Base-by-base conservation (phyloP, 2,797 vertebrate species). In the Sebastes reedi region DNA sequence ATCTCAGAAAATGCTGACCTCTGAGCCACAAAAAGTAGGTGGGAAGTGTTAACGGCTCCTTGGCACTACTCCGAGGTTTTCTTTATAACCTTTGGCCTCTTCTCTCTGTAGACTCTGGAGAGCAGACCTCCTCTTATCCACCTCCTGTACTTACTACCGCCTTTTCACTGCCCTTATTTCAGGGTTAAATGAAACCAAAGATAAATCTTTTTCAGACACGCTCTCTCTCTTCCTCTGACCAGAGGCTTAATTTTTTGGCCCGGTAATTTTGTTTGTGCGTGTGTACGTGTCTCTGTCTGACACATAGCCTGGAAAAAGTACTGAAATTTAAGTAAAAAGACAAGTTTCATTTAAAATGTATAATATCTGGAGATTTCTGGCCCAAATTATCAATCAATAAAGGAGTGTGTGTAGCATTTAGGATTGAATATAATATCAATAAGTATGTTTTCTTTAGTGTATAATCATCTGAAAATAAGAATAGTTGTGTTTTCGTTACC, bases 1-100 rank as follows among this genome's bases (percentile, higher is more conserved):
- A 95, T 95, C 90, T 92, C 69, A 87, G 92, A 93, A 94, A 95
- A 91, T 90, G 92, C 93, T 95, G 94, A 94, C 94, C 94, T 88
- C 91, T 87, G 87, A 92, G 92, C 88, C 79, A 83, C 81, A 87
- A 87, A 92, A 91, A 88, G 79, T 85, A 84, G 87, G 84, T 84
- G 85, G 81, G 88, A 93, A 91, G 92, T 91, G 92, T 88, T 93
- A 92, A 94, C 86, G 60, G 88, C 90, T 91, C 77, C 36, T 76
- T 82, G 85, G 89, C 80, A 81, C 82, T 18, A 74, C 77, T 82
- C 78, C 61, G 61, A 72, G 67, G 71, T 67, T 83, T 85, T 83
- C 80, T 81, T 24, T 2, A 32, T 73, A 69, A 92, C 91, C 92
- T 94, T 88, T 89, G 89, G 60, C 91, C 90, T 82, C 61, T 84